Percentiles rank a stretch among this genome's conserved stretches.
phyloP scores from a whole-genome alignment of 2,797 vertebrate species.

The Fundulus diaphanus region DNA sequence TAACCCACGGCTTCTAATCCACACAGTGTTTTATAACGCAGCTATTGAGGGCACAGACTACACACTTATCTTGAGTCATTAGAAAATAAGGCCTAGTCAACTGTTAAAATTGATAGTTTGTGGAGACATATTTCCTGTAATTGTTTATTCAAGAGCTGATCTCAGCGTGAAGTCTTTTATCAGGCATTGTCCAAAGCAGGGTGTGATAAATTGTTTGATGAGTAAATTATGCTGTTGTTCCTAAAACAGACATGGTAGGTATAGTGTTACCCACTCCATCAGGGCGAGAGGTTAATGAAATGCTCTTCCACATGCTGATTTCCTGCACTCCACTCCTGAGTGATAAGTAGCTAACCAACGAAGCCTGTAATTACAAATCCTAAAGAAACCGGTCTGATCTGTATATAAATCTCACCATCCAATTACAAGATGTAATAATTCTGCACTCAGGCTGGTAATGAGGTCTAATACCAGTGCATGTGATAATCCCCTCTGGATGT shows the following conservation, averaged over 20 bases:
- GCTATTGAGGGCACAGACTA: constrained; percentile 90
- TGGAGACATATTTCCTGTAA: constrained; percentile 88
- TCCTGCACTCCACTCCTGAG: constrained; percentile 97
- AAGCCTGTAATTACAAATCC: constrained; percentile 99
- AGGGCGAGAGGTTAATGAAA: constrained; percentile 99
- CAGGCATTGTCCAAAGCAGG: constrained; percentile 66
- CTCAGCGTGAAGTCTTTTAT: constrained; percentile 34
- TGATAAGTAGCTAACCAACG: constrained; percentile 98
- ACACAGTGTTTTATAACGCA: constrained; percentile 71
- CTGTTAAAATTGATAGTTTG: constrained; percentile 90
- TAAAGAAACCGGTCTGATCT: constrained; percentile 99
- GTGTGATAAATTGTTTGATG: constrained; percentile 95
- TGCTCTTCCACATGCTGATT: constrained; percentile 97
- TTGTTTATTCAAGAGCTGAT: constrained; percentile 82
- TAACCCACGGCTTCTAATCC: constrained; percentile 40
- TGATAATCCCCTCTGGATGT: constrained; percentile 99
- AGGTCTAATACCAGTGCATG: constrained; percentile 99
- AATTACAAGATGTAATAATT: constrained; percentile 99
- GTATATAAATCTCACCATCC: constrained; percentile 99
- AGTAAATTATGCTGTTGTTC: constrained; percentile 94
- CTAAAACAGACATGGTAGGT: constrained; percentile 96
- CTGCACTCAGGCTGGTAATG: constrained; percentile 99
- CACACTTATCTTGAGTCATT: constrained; percentile 91
- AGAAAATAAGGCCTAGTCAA: constrained; percentile 91
- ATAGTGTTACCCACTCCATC: constrained; percentile 81